Conservation (phyloP, 2,113 vertebrate genomes). For the Brachypodius melanocephalos region DNA sequence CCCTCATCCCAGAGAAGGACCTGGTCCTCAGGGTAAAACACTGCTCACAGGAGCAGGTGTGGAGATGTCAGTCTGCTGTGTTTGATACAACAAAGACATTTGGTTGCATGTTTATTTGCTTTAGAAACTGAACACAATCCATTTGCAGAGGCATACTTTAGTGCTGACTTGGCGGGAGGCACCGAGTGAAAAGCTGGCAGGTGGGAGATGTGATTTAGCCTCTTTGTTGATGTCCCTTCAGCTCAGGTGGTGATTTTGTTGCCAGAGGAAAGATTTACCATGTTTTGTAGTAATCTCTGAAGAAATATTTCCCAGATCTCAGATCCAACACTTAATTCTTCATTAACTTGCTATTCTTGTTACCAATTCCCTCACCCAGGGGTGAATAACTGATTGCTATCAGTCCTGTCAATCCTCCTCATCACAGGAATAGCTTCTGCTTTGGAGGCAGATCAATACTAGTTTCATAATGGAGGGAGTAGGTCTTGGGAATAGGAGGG, state of each 20-base stretch:
- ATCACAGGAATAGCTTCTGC: background rate
- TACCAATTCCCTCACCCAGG: background rate
- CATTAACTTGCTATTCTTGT: background rate
- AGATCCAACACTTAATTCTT: background rate
- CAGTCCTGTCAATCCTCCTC: background rate
- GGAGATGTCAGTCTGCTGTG: background rate
- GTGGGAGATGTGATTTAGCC: background rate
- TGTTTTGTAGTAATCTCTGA: background rate
- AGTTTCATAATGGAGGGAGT: background rate
- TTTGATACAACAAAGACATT: background rate
- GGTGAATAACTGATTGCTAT: slow-evolving; percentile 9
- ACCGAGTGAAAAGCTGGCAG: background rate
- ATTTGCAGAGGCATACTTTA: background rate
- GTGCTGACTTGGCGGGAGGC: background rate
- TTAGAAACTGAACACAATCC: background rate
- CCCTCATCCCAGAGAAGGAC: background rate
- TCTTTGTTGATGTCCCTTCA: background rate
- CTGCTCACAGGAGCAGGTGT: background rate
- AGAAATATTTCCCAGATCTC: background rate
- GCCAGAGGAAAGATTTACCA: background rate
- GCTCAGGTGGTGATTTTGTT: background rate
- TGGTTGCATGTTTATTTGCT: background rate
- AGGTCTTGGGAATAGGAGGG: background rate
- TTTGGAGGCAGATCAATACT: background rate
- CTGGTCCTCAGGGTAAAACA: background rate